These are phyloP conservation scores for Bembecia ichneumoniformis DNA, from an alignment of 2,888 invertebrate species.

Conservation along the genomic window DNA sequence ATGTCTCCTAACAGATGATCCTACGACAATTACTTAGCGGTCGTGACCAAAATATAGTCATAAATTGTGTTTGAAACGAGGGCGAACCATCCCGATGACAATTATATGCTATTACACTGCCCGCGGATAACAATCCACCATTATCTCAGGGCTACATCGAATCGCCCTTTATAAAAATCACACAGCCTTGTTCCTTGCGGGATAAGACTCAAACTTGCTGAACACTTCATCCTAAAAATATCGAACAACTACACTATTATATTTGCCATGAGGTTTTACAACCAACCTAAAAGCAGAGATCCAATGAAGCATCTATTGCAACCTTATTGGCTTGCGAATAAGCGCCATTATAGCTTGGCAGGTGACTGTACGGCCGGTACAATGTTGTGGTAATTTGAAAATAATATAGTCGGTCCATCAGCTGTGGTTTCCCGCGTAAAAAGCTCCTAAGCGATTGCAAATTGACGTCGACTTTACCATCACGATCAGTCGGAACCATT, in stretches of 20 bases:
- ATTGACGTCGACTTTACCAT: constrained; percentile 16
- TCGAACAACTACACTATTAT: constrained; percentile 9
- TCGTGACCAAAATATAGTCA: constrained; percentile 57
- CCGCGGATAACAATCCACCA: not conserved
- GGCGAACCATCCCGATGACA: constrained; percentile 44
- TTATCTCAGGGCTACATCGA: not conserved
- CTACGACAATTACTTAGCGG: constrained; percentile 44
- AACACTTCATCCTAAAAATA: not conserved
- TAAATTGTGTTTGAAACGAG: constrained; percentile 48
- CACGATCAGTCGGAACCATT: not conserved
- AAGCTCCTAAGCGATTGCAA: constrained; percentile 31
- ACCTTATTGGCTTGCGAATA: not conserved
- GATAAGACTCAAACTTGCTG: not conserved
- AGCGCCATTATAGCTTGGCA: not conserved
- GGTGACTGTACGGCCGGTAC: not conserved
- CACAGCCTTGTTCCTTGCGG: not conserved
- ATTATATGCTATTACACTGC: constrained; percentile 49
- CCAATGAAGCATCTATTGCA: not conserved
- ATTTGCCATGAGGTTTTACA: constrained; percentile 11
- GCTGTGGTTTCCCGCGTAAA: constrained; percentile 24
- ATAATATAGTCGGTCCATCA: constrained; percentile 17
- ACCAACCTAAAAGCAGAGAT: constrained; percentile 2
- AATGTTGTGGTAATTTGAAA: constrained; percentile 12
- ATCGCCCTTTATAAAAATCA: not conserved
- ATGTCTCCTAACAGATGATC: constrained; percentile 30